Evolutionary conservation across 2,113 vertebrate genomes (phyloP).

Genomic region (Ariopsis seemanni): DNA sequence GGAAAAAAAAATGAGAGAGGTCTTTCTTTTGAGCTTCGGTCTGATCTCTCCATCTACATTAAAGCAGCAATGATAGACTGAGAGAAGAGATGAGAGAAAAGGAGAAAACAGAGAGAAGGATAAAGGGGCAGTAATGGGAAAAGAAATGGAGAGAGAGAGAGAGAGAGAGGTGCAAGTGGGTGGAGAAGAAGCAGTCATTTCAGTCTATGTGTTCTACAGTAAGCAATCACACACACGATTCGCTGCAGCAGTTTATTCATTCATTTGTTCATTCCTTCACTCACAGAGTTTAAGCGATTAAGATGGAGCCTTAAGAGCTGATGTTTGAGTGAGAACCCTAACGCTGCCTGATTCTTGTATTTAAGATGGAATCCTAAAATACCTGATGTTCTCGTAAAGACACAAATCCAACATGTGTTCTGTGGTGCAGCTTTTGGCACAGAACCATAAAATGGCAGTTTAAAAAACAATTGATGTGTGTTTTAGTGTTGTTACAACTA

Average conservation of each 20-base stretch:
- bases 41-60: neutral
- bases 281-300: neutral
- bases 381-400: neutral
- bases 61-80: neutral
- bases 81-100: slow-evolving; percentile 2
- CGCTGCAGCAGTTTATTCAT: neutral
- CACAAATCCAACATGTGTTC: neutral
- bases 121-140: neutral
- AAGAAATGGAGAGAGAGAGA: neutral
- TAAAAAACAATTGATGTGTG: too few species aligned
- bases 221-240: neutral
- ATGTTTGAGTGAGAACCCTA: neutral
- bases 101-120: neutral
- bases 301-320: neutral
- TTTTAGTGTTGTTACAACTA: neutral
- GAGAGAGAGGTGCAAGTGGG: neutral
- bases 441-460: neutral
- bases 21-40: neutral
- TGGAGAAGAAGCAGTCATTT: slow-evolving; percentile 12
- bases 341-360: neutral
- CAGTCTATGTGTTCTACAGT: slow-evolving; percentile 8
- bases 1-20: neutral
- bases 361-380: neutral
- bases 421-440: neutral
- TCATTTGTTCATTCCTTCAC: neutral